phyloP scores from a whole-genome alignment of 2,888 invertebrate species.

The Pseudeuparius sepicola region DNA sequence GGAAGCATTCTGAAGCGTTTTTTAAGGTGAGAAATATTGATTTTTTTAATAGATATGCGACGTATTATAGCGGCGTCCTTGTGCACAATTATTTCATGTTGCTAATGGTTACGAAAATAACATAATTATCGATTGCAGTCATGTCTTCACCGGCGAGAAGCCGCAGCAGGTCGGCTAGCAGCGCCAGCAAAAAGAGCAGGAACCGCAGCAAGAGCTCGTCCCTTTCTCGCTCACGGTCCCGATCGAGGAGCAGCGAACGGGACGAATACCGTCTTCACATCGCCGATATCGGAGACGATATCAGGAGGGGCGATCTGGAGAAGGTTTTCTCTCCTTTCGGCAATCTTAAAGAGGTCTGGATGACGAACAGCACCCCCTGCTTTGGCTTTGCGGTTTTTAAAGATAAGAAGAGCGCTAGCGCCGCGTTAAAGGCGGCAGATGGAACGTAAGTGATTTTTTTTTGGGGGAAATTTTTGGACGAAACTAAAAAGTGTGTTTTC shows the following conservation, averaged over 20 bases:
- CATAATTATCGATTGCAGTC: no score
- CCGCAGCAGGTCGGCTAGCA: constrained; percentile 26
- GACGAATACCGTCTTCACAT: constrained; percentile 43
- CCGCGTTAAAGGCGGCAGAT: constrained; percentile 40
- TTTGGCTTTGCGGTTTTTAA: constrained; percentile 52
- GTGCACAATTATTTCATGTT: no score
- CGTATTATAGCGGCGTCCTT: no score
- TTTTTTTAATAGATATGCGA: no score
- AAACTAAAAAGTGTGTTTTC: no score
- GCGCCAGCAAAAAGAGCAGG: constrained; percentile 27
- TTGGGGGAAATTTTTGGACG: background rate
- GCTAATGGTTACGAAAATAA: no score
- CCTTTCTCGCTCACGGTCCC: constrained; percentile 33
- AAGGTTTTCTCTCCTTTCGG: constrained; percentile 46
- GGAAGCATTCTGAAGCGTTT: no score
- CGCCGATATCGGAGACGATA: constrained; percentile 45
- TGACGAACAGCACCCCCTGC: constrained; percentile 48
- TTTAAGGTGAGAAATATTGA: no score
- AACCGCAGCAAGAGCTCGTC: constrained; percentile 30
- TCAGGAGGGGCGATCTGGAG: constrained; percentile 44
- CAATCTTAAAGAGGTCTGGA: constrained; percentile 45
- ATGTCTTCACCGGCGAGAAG: constrained; percentile 14
- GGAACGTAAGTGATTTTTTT: constrained; percentile 39
- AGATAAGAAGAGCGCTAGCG: constrained; percentile 43
- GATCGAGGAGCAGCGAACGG: constrained; percentile 35